Base-by-base conservation (phyloP, 53 echinoderm and acorn worm genomes). In the Crossaster papposus region DNA sequence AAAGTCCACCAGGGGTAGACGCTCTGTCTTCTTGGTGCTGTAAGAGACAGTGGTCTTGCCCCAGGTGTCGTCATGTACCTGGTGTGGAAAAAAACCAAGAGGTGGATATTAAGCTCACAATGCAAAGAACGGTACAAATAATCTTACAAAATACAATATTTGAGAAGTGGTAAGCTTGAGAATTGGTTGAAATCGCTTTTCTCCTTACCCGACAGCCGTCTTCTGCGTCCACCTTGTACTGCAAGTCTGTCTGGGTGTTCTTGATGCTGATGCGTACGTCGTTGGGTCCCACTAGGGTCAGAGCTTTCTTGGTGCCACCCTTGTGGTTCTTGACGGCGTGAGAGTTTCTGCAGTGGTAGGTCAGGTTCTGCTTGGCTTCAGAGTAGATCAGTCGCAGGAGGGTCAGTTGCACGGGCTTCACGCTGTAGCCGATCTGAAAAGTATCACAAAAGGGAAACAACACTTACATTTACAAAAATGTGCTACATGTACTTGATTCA, bases 281-380 rank as follows among this genome's bases (percentile, higher is more conserved):
- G 68, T 82, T 64, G 65, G 82, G 82, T 31, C 80, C 80, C 17
- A 80, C 58, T 31, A 96, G 90, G 53, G 88, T 94, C 50, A 96
- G 78, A 55, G 96, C 94, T 79, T 93, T 81, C 53, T 54, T 18
- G 33, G 22, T 31, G 14, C 58, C 28, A 22, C 93, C 93, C 83
- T 63, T 90, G 32, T 77, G 54, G 58, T 96, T 91, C 6, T 4
- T 33, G 7, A 93, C 93, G 34, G 95, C 96, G 22, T 93, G 89
- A 34, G 94, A 94, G 88, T 96, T 96, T 85, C 89, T 94, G 78
- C 96, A 96, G 70, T 94, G 79, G 82, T 94, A 96, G 79, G 96
- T 96, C 30, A 96, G 85, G 50, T 90, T 94, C 94, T 96, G 96
- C 34, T 74, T 81, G 17, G 93, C 94, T 33, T 86, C 38, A 82